Base-by-base conservation (phyloP, 2,888 invertebrate genomes). In the Ornithoptera priamus region DNA sequence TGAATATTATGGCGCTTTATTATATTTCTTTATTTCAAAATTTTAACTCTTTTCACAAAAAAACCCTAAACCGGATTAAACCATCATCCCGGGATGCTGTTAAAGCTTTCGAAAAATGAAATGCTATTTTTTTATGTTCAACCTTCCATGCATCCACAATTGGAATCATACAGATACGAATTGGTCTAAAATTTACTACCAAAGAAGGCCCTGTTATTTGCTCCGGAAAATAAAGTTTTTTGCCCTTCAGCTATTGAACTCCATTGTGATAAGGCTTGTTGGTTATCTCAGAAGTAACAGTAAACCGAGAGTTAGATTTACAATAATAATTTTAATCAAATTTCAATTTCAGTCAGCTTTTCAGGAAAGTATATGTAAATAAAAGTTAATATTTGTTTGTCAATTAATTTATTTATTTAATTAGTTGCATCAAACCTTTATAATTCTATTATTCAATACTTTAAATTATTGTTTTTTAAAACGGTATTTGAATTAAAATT, bases 1-100 rank as follows among this genome's bases (percentile, higher is more conserved):
- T 60, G 30, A 58, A 58, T n/a, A 58, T 58, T 20, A 58, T 1
- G 22, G 12, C 7, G 57, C 24, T 58, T 58, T 20, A 22, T 22
- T 22, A 22, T 15, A 15, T 24, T 22, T 58, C 15, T 22, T 58
- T 58, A 58, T 58, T 67, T 67, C 6, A 57, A 39, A 24, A 58
- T 67, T 8, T 53, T 17, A 61, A 62, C 56, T 36, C 62, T 39
- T 56, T 62, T 53, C n/a, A n/a, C 5, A 18, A 53, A 53, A 46
- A n/a, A 6, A n/a, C 18, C n/a, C 8, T 50, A 17, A 15, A 15
- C 5, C 50, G 17, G 18, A n/a, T 53, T 53, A 53, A n/a, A n/a
- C 8, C 53, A 53, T 53, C 18, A 18, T 53, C 8, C 4, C 10
- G 12, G n/a, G 18, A 8, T n/a, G 53, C n/a, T 53, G 18, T 53